Percentiles rank a stretch among this genome's conserved stretches.
phyloP scores from a whole-genome alignment of 2,888 invertebrate genomes.

The Dicyrtomina minuta region DNA sequence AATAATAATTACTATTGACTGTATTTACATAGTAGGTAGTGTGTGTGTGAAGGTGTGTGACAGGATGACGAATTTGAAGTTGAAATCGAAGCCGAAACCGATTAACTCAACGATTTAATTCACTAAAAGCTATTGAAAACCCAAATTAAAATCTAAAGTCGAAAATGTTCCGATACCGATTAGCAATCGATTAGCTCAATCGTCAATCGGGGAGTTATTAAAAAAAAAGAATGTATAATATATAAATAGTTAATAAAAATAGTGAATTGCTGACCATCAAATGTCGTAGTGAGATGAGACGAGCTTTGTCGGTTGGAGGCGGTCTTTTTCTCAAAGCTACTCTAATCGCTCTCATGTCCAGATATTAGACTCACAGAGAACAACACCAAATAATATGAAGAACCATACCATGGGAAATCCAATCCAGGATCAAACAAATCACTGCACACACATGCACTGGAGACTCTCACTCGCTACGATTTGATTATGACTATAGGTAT shows the following conservation, averaged over 20 bases:
- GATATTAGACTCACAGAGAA: not conserved
- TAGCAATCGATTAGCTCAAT: constrained; percentile 34
- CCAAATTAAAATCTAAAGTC: too few relatives aligned
- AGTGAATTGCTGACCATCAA: constrained; percentile 23
- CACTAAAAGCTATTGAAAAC: not conserved
- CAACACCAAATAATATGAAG: not conserved
- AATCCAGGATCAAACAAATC: too few relatives aligned
- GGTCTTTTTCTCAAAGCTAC: constrained; percentile 10
- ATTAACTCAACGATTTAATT: constrained; percentile 13
- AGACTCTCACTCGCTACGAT: not conserved
- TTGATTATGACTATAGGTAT: too few relatives aligned
- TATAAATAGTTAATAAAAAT: constrained; percentile 11
- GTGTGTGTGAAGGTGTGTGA: constrained; percentile 8
- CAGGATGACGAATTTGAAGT: not conserved
- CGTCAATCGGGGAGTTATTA: constrained; percentile 27
- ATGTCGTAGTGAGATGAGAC: constrained; percentile 22
- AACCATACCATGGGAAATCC: not conserved
- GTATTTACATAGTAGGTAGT: too few relatives aligned
- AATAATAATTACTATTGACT: too few relatives aligned
- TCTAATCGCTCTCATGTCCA: constrained; percentile 14
- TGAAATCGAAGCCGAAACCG: not conserved
- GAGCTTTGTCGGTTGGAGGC: constrained; percentile 23
- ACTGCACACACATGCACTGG: too few relatives aligned
- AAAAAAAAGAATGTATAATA: too few relatives aligned
- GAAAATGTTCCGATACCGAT: constrained; percentile 13